Conservation (phyloP, 2,113 vertebrate species). For the Seriola quinqueradiata region DNA sequence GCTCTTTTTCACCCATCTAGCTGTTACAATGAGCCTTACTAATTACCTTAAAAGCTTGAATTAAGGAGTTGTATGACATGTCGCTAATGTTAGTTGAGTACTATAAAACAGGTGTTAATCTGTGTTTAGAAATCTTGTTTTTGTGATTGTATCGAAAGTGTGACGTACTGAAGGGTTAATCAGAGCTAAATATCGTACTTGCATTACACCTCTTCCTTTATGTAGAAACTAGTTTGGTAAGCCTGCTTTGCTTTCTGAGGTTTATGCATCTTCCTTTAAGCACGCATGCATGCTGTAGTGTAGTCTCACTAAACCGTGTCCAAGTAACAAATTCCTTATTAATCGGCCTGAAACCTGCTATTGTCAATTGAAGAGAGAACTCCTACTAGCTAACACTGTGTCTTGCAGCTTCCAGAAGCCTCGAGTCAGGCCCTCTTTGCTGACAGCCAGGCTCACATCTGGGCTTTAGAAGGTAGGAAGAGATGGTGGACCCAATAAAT, state of each 20-base stretch:
- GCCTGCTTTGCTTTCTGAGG: slow-evolving; percentile 14
- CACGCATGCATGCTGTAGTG: slow-evolving; percentile 43
- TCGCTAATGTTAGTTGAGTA: background rate
- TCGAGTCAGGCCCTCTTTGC: slow-evolving; percentile 95
- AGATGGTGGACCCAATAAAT: background rate
- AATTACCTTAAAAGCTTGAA: slow-evolving; percentile 46
- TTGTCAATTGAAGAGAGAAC: background rate
- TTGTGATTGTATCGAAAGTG: background rate
- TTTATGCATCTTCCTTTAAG: slow-evolving; percentile 19
- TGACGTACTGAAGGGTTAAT: background rate
- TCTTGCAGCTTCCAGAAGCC: slow-evolving; percentile 93
- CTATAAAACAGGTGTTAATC: background rate
- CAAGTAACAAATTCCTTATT: background rate
- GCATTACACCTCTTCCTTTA: background rate
- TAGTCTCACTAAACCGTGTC: slow-evolving; percentile 18
- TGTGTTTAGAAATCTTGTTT: background rate
- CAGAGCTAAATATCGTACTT: background rate
- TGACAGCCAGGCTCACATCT: slow-evolving; percentile 96
- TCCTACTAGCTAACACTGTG: slow-evolving; percentile 31
- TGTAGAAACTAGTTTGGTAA: slow-evolving; percentile 26
- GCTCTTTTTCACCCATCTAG: slow-evolving; percentile 39
- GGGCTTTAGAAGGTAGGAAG: slow-evolving; percentile 95
- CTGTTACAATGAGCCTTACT: slow-evolving; percentile 32
- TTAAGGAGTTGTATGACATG: slow-evolving; percentile 27
- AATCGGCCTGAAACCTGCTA: background rate